Evolutionary conservation across 2,113 vertebrate genomes (phyloP).

Genomic region (Edolisoma coerulescens): DNA sequence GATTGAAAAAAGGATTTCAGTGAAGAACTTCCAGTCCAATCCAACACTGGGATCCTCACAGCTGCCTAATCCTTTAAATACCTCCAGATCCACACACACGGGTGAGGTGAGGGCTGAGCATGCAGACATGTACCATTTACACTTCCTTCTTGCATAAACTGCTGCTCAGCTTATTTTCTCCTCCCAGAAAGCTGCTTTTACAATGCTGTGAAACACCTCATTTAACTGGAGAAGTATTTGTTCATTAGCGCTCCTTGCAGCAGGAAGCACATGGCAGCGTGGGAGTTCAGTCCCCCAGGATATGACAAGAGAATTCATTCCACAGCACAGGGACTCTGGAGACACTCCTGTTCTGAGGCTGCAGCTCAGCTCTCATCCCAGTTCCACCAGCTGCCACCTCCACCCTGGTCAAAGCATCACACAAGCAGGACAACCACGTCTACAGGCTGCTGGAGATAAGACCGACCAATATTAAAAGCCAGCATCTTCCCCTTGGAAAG

Average conservation of each 20-base stretch:
- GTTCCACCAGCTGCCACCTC: not conserved
- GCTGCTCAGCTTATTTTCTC: slow-evolving; percentile 12
- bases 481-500: not conserved
- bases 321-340: not conserved
- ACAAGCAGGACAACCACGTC: not conserved
- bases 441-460: not conserved
- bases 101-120: not conserved
- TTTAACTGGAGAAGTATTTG: slow-evolving; percentile 8
- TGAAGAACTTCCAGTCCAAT: not conserved
- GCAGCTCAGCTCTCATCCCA: not conserved
- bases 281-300: slow-evolving; percentile 24
- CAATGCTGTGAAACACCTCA: slow-evolving; percentile 11
- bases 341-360: not conserved
- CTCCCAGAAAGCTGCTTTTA: slow-evolving; percentile 39
- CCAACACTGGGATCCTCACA: not conserved
- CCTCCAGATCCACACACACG: not conserved
- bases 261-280: slow-evolving; percentile 31
- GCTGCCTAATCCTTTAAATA: not conserved
- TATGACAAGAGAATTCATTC: not conserved
- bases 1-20: not conserved
- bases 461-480: not conserved
- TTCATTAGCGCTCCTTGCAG: slow-evolving; percentile 18
- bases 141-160: not conserved
- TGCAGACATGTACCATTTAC: not conserved
- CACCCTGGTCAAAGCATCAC: not conserved